A percentile compares a stretch with the other conserved stretches of the same genome.
Evolutionary conservation across 2,888 invertebrate species (phyloP).

Genomic region (Pterobdella sp.): DNA sequence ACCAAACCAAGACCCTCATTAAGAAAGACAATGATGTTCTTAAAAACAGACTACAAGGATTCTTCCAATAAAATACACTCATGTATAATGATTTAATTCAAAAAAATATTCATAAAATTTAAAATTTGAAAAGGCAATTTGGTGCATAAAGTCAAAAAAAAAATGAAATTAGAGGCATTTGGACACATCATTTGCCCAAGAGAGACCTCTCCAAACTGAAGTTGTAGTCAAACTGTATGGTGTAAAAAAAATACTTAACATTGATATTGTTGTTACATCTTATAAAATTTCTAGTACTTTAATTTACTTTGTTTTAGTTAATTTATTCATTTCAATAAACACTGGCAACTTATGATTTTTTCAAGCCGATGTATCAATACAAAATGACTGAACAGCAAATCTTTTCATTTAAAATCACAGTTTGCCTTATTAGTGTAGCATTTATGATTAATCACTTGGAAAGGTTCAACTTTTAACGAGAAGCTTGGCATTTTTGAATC

Average conservation of each 20-base stretch:
- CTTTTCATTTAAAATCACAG: too few relatives aligned
- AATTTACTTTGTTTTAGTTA: too few relatives aligned
- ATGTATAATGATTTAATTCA: too few relatives aligned
- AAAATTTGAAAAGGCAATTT: neutral
- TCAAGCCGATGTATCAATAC: too few relatives aligned
- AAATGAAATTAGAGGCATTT: neutral
- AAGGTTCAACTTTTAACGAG: too few relatives aligned
- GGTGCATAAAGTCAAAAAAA: neutral
- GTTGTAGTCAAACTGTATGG: conserved; percentile 9
- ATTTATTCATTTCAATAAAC: too few relatives aligned
- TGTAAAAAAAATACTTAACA: neutral
- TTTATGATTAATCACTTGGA: too few relatives aligned
- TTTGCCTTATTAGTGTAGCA: too few relatives aligned
- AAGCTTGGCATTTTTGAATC: too few relatives aligned
- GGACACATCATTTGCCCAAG: neutral
- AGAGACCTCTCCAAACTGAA: neutral
- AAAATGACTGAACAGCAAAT: too few relatives aligned
- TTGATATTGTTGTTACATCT: neutral
- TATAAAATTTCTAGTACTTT: too few relatives aligned
- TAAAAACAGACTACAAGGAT: conserved; percentile 3
- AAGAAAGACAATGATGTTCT: neutral
- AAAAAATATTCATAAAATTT: neutral
- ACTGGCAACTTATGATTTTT: too few relatives aligned
- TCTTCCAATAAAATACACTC: neutral
- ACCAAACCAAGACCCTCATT: neutral